Evolutionary conservation across 2,113 vertebrate species (phyloP).

Genomic region (Syngnathus typhle): DNA sequence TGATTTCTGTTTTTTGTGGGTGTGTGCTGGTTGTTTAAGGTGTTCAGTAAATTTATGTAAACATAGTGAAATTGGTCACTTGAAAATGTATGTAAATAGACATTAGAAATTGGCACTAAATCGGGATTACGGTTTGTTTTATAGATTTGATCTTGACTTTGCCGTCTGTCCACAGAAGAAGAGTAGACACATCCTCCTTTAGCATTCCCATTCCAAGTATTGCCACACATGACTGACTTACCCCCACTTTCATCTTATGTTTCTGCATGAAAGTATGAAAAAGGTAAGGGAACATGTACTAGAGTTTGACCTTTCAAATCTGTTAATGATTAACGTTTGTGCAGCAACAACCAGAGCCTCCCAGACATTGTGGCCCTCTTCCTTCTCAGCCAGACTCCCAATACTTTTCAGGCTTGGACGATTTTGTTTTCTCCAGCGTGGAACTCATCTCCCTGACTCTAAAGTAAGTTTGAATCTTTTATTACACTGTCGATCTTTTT

Average conservation of each 20-base stretch:
- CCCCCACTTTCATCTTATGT: conserved; percentile 34
- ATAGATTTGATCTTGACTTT: conserved; percentile 6
- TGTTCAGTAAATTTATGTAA: neutral
- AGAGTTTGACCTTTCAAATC: conserved; percentile 59
- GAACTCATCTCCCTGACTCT: too few species aligned
- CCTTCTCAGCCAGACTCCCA: too few species aligned
- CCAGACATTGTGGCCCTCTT: too few species aligned
- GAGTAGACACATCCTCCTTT: conserved; percentile 32
- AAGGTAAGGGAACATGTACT: conserved; percentile 34
- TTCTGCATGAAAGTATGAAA: conserved; percentile 40
- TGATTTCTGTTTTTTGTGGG: neutral
- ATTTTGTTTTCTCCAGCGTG: too few species aligned
- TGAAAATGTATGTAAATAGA: conserved; percentile 15
- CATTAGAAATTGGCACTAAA: neutral
- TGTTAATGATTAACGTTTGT: too few species aligned
- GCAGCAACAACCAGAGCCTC: too few species aligned
- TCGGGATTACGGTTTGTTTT: neutral
- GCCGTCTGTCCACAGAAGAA: neutral
- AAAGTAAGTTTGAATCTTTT: too few species aligned
- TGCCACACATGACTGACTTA: conserved; percentile 58
- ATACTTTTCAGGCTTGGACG: too few species aligned
- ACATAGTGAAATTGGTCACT: neutral
- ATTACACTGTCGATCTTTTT: too few species aligned
- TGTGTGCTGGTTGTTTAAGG: neutral
- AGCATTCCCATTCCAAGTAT: conserved; percentile 46